Evolutionary conservation across 2,797 vertebrate species (phyloP).

Genomic region (Sebastolobus altivelis): DNA sequence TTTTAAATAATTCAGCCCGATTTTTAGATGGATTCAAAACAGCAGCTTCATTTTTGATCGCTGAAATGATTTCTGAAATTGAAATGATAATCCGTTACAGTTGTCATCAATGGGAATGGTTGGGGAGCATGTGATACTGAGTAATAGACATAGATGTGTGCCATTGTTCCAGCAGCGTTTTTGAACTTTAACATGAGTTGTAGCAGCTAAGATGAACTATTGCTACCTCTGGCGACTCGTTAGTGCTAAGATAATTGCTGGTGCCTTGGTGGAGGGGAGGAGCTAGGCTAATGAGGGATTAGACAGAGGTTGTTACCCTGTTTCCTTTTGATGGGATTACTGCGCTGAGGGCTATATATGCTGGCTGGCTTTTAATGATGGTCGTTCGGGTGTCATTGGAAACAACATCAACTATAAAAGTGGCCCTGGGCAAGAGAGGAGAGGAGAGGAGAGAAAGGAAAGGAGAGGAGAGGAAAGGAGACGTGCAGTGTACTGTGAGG

Average conservation of each 20-base stretch:
- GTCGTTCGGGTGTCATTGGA: slow-evolving; percentile 77
- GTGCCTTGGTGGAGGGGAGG: slow-evolving; percentile 72
- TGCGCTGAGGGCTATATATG: slow-evolving; percentile 64
- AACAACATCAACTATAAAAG: slow-evolving; percentile 68
- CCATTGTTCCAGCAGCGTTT: slow-evolving; percentile 39
- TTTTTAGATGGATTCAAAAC: neutral
- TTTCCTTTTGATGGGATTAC: slow-evolving; percentile 86
- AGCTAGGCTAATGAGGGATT: slow-evolving; percentile 83
- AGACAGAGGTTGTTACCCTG: slow-evolving; percentile 79
- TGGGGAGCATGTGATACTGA: slow-evolving; percentile 8
- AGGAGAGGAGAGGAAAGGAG: slow-evolving; percentile 40
- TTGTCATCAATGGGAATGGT: neutral
- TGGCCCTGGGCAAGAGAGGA: slow-evolving; percentile 46
- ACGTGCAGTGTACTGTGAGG: slow-evolving; percentile 36
- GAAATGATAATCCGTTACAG: slow-evolving; percentile 20
- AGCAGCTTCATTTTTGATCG: neutral
- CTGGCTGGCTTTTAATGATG: slow-evolving; percentile 78
- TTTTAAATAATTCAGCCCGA: neutral
- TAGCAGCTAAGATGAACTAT: slow-evolving; percentile 60
- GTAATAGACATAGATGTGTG: slow-evolving; percentile 24
- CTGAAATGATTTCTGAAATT: neutral
- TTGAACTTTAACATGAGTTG: slow-evolving; percentile 53
- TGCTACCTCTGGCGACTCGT: slow-evolving; percentile 78
- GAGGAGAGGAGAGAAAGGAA: slow-evolving; percentile 7
- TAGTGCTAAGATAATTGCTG: slow-evolving; percentile 81